A percentile compares a stretch with the other conserved stretches of the same genome.
Evolutionary conservation across 2,797 vertebrate species (phyloP).

Genomic region (Numenius phaeopus): DNA sequence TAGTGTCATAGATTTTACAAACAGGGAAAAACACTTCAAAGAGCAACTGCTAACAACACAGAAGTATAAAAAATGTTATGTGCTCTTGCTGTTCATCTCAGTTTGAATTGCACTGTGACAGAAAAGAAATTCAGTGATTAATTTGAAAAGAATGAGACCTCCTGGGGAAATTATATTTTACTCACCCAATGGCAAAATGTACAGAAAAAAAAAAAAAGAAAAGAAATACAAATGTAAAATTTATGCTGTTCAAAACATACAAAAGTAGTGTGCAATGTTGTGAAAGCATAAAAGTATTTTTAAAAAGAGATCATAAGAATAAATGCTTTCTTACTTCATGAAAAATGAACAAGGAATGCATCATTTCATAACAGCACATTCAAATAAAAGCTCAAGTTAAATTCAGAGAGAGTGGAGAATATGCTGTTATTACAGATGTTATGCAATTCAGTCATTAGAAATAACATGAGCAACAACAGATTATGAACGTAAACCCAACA

Average conservation of each 20-base stretch:
- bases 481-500: neutral
- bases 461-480: neutral
- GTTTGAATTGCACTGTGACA: neutral
- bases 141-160: slow-evolving; percentile 14
- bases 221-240: neutral
- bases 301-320: neutral
- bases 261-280: neutral
- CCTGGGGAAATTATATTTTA: neutral
- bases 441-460: neutral
- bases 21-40: slow-evolving; percentile 17
- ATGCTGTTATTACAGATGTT: neutral
- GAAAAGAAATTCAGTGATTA: neutral
- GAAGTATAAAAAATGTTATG: neutral
- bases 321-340: neutral
- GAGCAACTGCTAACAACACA: neutral
- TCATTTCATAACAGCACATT: neutral
- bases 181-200: neutral
- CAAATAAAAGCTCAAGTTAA: neutral
- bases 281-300: neutral
- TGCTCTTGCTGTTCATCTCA: neutral
- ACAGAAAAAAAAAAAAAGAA: neutral
- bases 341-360: neutral
- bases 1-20: slow-evolving; percentile 42
- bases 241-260: neutral
- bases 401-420: neutral